Evolutionary conservation across 2,113 vertebrate genomes (phyloP).

Genomic region (Eulemur rufifrons): DNA sequence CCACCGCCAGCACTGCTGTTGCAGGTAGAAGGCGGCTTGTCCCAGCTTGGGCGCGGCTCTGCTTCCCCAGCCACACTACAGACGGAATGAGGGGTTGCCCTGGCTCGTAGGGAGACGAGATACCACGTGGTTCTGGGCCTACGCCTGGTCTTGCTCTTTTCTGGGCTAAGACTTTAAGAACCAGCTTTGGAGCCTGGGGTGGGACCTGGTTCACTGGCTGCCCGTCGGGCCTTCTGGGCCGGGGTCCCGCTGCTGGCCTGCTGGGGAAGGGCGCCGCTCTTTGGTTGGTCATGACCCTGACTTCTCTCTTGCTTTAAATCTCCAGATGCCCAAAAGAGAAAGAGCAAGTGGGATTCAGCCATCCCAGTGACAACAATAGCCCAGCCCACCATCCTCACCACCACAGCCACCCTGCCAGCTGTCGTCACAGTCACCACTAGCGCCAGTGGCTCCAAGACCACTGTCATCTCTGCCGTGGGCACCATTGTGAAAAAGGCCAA

Average conservation of each 20-base stretch:
- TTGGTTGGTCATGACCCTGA: neutral
- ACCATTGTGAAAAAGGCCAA: conserved; percentile 99
- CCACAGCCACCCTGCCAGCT: conserved; percentile 92
- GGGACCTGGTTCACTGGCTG: rapidly evolving
- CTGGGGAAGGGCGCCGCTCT: neutral
- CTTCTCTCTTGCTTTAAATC: neutral
- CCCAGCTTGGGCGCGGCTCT: neutral
- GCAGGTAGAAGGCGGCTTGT: conserved; percentile 88
- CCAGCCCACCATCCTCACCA: conserved; percentile 96
- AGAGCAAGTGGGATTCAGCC: conserved; percentile 99
- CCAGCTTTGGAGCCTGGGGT: neutral
- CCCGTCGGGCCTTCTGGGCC: neutral
- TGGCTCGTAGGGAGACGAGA: neutral
- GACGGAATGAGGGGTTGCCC: neutral
- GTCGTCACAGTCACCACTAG: conserved; percentile 98
- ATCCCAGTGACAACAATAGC: conserved; percentile 94
- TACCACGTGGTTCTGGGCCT: rapidly evolving
- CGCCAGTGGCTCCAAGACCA: conserved; percentile 98
- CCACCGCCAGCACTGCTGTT: conserved; percentile 89
- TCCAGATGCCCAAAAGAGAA: conserved; percentile 97
- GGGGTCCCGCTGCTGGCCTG: neutral
- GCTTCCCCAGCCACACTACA: neutral
- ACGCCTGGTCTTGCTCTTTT: neutral
- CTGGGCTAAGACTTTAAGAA: neutral
- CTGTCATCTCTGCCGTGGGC: conserved; percentile 97